Conservation (phyloP, 1,140 invertebrate species). For the Monochamus saltuarius region DNA sequence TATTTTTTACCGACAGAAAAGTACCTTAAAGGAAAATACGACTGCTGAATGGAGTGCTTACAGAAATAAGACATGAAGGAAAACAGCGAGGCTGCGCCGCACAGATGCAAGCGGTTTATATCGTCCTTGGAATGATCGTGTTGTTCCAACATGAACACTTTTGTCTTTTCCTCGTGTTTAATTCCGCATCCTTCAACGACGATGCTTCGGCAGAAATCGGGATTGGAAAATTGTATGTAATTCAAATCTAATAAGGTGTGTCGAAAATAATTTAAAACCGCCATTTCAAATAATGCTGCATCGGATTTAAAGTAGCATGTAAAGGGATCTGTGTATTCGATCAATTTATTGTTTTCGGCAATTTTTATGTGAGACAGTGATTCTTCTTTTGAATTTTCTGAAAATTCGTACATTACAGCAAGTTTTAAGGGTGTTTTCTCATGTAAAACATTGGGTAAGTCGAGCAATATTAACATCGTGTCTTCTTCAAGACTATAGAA, state of each 20-base stretch:
- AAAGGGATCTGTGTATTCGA: conserved; percentile 59
- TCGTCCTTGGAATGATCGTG: conserved; percentile 53
- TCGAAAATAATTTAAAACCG: conserved; percentile 58
- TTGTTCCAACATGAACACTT: conserved; percentile 60
- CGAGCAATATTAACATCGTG: conserved; percentile 58
- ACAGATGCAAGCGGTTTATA: conserved; percentile 61
- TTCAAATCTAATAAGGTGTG: conserved; percentile 53
- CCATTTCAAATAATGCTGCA: conserved; percentile 65
- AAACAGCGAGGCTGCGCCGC: conserved; percentile 62
- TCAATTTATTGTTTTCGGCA: conserved; percentile 54
- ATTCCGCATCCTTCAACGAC: conserved; percentile 67
- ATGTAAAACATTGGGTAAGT: conserved; percentile 67
- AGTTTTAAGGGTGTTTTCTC: conserved; percentile 56
- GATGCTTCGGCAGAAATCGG: conserved; percentile 67
- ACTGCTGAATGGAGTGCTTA: conserved; percentile 58
- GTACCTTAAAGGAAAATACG: conserved; percentile 61
- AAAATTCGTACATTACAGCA: conserved; percentile 40
- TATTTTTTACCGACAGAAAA: conserved; percentile 66
- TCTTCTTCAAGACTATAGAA: conserved; percentile 64
- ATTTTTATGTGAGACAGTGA: conserved; percentile 60
- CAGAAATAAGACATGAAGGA: conserved; percentile 66
- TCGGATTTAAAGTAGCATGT: conserved; percentile 64
- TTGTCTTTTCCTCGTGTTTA: conserved; percentile 56
- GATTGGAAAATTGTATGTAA: conserved; percentile 61
- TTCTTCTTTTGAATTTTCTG: conserved; percentile 42